Evolutionary conservation across 1,140 invertebrate species (phyloP), one percentile per base, ranked within the genome.

Genomic region (Berghia stephanieae): DNA sequence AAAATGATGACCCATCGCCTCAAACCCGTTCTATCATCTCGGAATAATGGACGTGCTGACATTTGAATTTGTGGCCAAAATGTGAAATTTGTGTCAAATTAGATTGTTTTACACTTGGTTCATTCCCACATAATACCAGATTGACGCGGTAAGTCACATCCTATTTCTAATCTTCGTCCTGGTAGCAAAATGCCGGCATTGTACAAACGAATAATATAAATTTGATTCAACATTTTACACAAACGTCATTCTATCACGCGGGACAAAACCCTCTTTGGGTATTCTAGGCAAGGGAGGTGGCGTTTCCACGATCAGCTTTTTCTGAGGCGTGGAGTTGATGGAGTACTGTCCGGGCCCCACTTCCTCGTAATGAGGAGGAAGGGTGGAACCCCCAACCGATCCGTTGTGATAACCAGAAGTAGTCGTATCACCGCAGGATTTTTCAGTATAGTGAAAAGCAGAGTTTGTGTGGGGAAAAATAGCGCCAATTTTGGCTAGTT

Each of bases 281-380:
- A 80, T 55, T 5, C 69, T 66, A 10, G 79, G 79, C 3, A 80
- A 16, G 10, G 79, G 79, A 13, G 79, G 79, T 31, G 79, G 79
- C 44, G 52, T 55, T 34, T 40, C 38, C 49, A 42, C 66, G 34
- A 43, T 36, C 13, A 42, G 55, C 36, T 40, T 43, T 18, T 43
- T 67, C 6, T 68, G 49, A 16, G 63, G 71, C 38, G 74, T 75
- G 52, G 46, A 63, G 38, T 55, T 34, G 27, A 74, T 42, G 40
- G 73, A 55, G 72, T 46, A 52, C 18, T 71, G 44, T 16, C 63
- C 34, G 1, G 80, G 80, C 5, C 73, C 74, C 24, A 82, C 80
- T 69, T 82, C 80, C 60, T 82, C 80, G 52, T 82, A 82, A 52
- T 82, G 77, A 16, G 76, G 72, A 34, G 31, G 24, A n/a, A 72